phyloP scores from a whole-genome alignment of 2,888 invertebrate species.

The Melanotus villosus region DNA sequence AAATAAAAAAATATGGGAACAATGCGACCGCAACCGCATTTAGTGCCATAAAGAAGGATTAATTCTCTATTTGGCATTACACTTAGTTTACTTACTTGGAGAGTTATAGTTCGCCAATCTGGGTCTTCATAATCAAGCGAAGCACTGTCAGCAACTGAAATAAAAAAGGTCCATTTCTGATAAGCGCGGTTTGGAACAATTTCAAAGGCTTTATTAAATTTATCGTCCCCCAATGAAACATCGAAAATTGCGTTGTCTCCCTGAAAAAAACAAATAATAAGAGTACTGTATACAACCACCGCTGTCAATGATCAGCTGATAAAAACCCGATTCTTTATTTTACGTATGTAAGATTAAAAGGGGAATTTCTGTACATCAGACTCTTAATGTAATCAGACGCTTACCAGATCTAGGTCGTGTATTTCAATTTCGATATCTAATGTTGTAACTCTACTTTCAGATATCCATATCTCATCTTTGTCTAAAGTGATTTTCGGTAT shows the following conservation, averaged over 20 bases:
- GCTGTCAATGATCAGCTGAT: too few species aligned
- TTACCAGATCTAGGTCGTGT: constrained; percentile 64
- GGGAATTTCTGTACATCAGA: too few species aligned
- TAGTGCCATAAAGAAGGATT: too few species aligned
- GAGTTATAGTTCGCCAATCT: constrained; percentile 69
- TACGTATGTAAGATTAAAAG: too few species aligned
- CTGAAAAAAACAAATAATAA: constrained; percentile 63
- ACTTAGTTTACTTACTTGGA: constrained; percentile 63
- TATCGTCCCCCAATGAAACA: constrained; percentile 65
- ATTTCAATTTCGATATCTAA: constrained; percentile 70
- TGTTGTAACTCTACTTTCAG: constrained; percentile 71
- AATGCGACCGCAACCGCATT: too few species aligned
- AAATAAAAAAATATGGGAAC: constrained; percentile 15
- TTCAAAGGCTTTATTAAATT: constrained; percentile 71
- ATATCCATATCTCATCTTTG: constrained; percentile 65
- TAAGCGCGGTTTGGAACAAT: constrained; percentile 75
- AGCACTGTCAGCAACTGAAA: constrained; percentile 71
- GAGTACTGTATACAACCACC: too few species aligned
- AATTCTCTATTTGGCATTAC: too few species aligned
- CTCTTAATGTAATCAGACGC: too few species aligned
- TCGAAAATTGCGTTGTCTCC: constrained; percentile 74
- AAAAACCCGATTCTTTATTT: too few species aligned
- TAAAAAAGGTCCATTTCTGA: constrained; percentile 72
- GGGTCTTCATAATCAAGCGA: constrained; percentile 74
- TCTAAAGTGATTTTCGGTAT: constrained; percentile 69